Evolutionary conservation across 2,888 invertebrate genomes (phyloP).

Genomic region (Calliopum simillimum): DNA sequence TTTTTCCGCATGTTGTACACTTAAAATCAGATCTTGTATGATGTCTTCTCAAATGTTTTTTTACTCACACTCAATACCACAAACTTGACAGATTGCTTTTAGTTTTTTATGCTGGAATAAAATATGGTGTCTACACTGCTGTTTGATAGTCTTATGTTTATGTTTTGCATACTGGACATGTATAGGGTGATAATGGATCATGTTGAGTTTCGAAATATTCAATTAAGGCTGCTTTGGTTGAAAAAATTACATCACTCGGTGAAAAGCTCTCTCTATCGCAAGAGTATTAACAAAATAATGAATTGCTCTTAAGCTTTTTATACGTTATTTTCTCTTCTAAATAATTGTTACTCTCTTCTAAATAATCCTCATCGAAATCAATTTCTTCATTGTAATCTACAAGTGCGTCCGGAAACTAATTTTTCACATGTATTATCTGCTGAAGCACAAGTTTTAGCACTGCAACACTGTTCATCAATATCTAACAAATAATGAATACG

Average conservation of each 20-base stretch:
- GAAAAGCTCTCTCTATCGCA: not conserved
- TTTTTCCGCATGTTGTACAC: not conserved
- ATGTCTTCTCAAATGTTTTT: not conserved
- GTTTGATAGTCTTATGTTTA: not conserved
- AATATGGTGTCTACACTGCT: conserved; percentile 4
- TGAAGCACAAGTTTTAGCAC: not conserved
- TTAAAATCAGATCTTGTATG: not conserved
- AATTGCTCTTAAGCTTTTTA: not conserved
- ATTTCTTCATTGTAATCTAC: not conserved
- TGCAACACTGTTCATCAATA: not conserved
- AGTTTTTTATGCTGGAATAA: not conserved
- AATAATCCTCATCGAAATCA: not conserved
- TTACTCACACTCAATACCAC: not conserved
- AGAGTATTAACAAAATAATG: not conserved
- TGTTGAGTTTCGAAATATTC: not conserved
- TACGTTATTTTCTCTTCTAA: not conserved
- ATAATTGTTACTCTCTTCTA: not conserved
- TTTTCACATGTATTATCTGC: not conserved
- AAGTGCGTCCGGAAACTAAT: not conserved
- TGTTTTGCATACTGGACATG: conserved; percentile 1
- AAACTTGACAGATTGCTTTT: not conserved
- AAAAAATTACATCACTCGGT: not conserved
- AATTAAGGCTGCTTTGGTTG: not conserved
- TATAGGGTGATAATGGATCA: not conserved
- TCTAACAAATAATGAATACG: not conserved